Evolutionary conservation across 1,140 invertebrate species (phyloP), one percentile per base, ranked within the genome.

Genomic region (Nylanderia fulva): DNA sequence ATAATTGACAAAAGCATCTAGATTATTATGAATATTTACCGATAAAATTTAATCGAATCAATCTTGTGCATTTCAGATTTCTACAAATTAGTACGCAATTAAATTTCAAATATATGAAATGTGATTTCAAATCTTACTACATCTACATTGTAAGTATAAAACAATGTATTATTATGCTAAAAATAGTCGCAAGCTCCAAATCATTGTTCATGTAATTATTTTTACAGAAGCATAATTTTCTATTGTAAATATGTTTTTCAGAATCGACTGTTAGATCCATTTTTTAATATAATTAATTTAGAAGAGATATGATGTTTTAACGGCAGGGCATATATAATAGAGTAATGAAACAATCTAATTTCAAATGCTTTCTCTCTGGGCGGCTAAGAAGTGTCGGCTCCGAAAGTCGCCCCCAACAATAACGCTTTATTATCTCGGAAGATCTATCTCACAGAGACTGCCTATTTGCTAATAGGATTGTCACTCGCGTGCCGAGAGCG

Each of bases 391-490:
- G 72, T 60, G 60, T 52, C 68, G 60, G 56, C 85, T 61, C 52
- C 71, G 48, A 56, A 85, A 86, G 52, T 61, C 79, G 63, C 52
- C 56, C 48, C 60, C 79, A 24, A 42, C 85, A 56, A 48, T 84
- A 39, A 76, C 86, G 79, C 76, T 90, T 90, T 90, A 90, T 90
- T 90, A 90, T 90, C 88, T 90, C 87, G 82, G 85, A 89, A 90
- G 88, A 85, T 33, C 29, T 89, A 90, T 90, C 87, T 87, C 86
- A 85, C 85, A 76, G 39, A 39, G 88, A 64, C 88, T 90, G 88
- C 88, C 88, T 90, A 90, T 71, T 89, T 88, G 76, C 85, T 90
- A 90, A 90, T 90, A 90, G 88, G 88, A 90, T 90, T 90, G 88
- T 90, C 88, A 90, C 88, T 90, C 88, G 88, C 82, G 88, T 90